Conservation (phyloP, 2,797 vertebrate genomes). For the Clangula hyemalis region DNA sequence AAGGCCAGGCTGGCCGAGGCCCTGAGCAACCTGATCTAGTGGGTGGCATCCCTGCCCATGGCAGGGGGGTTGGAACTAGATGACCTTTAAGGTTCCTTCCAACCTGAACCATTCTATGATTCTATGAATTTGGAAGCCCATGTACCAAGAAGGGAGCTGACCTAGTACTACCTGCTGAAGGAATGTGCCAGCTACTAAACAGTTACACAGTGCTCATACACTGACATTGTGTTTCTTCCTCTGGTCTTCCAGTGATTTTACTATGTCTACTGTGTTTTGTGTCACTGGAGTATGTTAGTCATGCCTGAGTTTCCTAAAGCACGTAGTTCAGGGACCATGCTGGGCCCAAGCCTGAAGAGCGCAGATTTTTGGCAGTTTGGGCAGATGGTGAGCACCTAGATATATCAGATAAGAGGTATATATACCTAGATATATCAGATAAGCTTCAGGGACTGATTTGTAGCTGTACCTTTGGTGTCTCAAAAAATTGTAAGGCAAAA, state of each 20-base stretch:
- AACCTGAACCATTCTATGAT: no score
- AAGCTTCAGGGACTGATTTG: conserved; percentile 14
- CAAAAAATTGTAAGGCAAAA: conserved; percentile 9
- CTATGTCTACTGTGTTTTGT: not conserved
- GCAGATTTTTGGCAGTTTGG: not conserved
- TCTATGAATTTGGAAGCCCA: not conserved
- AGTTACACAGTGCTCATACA: not conserved
- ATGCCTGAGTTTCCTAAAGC: not conserved
- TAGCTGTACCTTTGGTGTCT: not conserved
- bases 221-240: accelerated
- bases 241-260: not conserved
- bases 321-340: not conserved
- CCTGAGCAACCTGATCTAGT: no score
- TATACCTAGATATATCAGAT: not conserved
- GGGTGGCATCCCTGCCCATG: no score
- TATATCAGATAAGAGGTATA: not conserved
- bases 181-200: not conserved
- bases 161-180: not conserved
- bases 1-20: no score
- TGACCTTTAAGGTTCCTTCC: no score
- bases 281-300: not conserved
- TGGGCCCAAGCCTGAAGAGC: not conserved
- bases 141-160: not conserved
- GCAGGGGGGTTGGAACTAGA: no score
- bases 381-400: not conserved